These are phyloP conservation scores for Lasioglossum villosulum DNA, from an alignment of 2,888 invertebrate species.

Conservation along the genomic window DNA sequence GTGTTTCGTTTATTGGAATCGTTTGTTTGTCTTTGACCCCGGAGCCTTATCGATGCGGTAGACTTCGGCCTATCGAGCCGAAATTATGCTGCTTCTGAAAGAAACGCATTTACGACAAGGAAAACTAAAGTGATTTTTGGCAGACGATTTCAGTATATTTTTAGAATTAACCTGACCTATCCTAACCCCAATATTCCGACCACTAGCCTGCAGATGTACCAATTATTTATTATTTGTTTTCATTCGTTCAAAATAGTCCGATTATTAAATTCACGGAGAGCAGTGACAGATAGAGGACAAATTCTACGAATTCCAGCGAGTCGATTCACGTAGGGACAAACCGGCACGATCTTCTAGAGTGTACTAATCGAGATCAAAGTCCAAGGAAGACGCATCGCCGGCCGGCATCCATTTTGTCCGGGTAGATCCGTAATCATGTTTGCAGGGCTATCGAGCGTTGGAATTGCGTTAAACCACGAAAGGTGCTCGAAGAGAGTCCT, in stretches of 20 bases:
- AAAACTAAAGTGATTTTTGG: not conserved
- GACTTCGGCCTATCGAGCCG: constrained; percentile 26
- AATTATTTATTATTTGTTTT: too few relatives aligned
- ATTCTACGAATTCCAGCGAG: not conserved
- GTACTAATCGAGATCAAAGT: not conserved
- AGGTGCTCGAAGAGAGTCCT: constrained; percentile 46
- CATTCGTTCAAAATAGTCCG: too few relatives aligned
- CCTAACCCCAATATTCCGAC: too few relatives aligned
- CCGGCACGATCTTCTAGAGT: not conserved
- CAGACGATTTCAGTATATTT: not conserved
- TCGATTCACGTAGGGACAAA: not conserved
- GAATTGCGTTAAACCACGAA: constrained; percentile 73
- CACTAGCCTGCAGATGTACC: not conserved
- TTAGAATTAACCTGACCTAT: too few relatives aligned
- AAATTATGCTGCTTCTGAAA: not conserved
- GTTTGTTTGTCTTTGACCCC: constrained; percentile 75
- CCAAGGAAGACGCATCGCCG: constrained; percentile 2
- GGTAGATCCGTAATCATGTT: constrained; percentile 11
- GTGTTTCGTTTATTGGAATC: constrained; percentile 79
- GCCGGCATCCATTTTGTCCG: not conserved
- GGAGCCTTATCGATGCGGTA: constrained; percentile 34
- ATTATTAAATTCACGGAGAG: not conserved
- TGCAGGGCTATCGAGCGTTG: constrained; percentile 45
- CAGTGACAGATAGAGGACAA: not conserved
- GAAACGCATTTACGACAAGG: not conserved